Evolutionary conservation across 2,113 vertebrate genomes (phyloP), one percentile per base, ranked within the genome.

Genomic region (Odocoileus hemionus): DNA sequence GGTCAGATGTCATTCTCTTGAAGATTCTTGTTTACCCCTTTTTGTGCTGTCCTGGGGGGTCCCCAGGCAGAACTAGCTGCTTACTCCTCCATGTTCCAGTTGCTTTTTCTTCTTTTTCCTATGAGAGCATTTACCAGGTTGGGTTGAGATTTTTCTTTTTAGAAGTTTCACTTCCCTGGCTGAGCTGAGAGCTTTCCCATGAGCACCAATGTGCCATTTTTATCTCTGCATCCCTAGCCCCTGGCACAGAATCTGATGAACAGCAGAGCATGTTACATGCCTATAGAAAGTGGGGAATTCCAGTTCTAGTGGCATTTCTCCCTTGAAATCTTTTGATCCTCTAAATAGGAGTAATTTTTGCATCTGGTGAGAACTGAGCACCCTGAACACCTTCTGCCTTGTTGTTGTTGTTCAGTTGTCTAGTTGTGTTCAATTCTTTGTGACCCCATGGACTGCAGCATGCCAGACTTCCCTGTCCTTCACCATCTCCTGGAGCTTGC

Each of bases 281-380:
- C 47, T 52, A 30, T 30, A 52, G 12, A 90, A 94, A 91, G 86
- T 83, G n/a, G 82, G 67, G 60, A 64, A 64, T 89, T 61, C 70
- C 52, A 79, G 52, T 45, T 45, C 45, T 61, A 86, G 36, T 0
- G 25, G 57, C 33, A 33, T 70, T 60, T 94, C 17, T 90, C 36
- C 78, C 21, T 52, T 78, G 70, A 97, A 78, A 91, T 79, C 16
- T 96, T 84, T 94, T 43, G 39, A 84, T 91, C 17, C 36, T 95
- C 33, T 88, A 54, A 94, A 60, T 80, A 95, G 84, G 94, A 91
- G 86, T 55, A 55, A 19, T 85, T 76, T 86, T 67, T 50, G 30
- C 67, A 58, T 96, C 30, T 82, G 80, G 60, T 90, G 47, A 91
- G 84, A 95, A 95, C 55, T 87, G 70, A 94, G 80, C n/a, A 4